Evolutionary conservation across 35 echinoderm and acorn worm genomes (phyloP), one percentile per base, ranked within the genome.

Genomic region (Anneissia japonica): DNA sequence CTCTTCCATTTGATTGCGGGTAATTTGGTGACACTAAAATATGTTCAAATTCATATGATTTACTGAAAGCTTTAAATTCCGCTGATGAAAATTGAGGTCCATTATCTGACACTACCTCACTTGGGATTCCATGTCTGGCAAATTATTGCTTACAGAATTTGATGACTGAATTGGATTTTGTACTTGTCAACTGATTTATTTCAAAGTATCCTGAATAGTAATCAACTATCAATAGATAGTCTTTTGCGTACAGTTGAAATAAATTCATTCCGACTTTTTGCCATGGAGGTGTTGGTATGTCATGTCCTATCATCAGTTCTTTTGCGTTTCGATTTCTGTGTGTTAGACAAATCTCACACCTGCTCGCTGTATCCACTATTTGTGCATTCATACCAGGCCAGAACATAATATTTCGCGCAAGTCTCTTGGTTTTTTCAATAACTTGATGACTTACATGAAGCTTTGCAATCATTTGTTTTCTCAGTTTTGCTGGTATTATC

Each of bases 1-100:
- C 90, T 38, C 75, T 88, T 23, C 93, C 89, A 82, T 91, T 91
- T 31, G 74, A 74, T 45, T 91, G 89, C 34, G 88, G 89, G 39
- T 91, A 92, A 4, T 77, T 16, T 0, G 89, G 93, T 4, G 77
- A 51, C 38, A 85, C 77, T 30, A 83, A 86, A 28, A 35, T 83
- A 72, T 96, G 86, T 29, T 46, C 73, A 32, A 92, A 92, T 31
- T 88, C 83, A 77, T 87, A 95, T 0, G 35, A 17, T 30, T 78
- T 82, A 29, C 38, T 38, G 75, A 95, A 91, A 16, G 43, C 34
- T 30, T 81, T n/a, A 80, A 90, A 95, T 23, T 83, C 56, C 3
- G 78, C 83, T 30, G 74, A 37, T 33, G 74, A 39, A 39, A 87
- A 91, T 39, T 95, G 88, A 28, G 89, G 89, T 34, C 93, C 93